Evolutionary conservation across 2,113 vertebrate genomes (phyloP), one percentile per base, ranked within the genome.

Genomic region (Penelope pileata): DNA sequence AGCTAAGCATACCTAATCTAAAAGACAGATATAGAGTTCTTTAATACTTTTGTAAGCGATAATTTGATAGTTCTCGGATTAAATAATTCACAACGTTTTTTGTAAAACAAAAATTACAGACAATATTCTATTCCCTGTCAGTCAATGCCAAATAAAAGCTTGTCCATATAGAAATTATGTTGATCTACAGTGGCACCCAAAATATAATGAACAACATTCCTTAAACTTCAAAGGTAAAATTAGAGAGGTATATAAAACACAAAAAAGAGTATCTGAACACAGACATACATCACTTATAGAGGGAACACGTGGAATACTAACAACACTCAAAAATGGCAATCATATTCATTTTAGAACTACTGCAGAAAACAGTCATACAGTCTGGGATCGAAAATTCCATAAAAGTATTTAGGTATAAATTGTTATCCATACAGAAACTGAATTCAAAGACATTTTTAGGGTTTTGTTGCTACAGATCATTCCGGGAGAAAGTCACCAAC

Each of bases 201-300:
- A 93, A 56, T 62, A 53, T 59, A 87, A 78, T 15, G 29, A 93
- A 59, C 43, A 89, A 83, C 36, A 45, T 75, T 93, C 17, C 42
- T 53, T 24, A 79, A 36, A 67, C 75, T 92, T 91, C 60, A 84
- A 87, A 92, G 67, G 36, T 78, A 93, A 84, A 91, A 94, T 58
- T 64, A 70, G 56, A 84, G 69, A 89, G 66, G 9, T 36, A 23
- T 60, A 29, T 68, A 75, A 90, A 82, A 87, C 40, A 58, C 34
- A 91, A 36, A 9, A 62, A 90, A 16, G 74, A 73, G 16, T 51
- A 56, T 40, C 47, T 34, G 77, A 90, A 87, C 48, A 36, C 6
- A 38, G 22, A 80, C 30, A 68, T 48, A 19, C 1, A 67, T 59
- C 38, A 70, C 38, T 81, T 75, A 91, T 4, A 81, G 88, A 83